Evolutionary conservation across 2,888 invertebrate genomes (phyloP), one percentile per base, ranked within the genome.

Genomic region (Erpobdella octoculata): DNA sequence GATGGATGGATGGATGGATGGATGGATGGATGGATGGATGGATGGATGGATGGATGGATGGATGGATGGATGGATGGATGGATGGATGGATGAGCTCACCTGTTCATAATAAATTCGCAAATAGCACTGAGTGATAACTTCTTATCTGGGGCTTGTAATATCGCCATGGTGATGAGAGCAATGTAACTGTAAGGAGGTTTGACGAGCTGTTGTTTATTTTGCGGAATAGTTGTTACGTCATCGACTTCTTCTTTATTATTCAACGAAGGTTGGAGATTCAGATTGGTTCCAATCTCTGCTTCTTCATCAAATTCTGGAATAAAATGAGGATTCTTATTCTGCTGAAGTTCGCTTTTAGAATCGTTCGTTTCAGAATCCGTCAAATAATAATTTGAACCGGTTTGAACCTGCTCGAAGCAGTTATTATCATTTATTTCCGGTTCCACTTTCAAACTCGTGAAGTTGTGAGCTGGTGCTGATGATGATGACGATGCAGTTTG

Each of bases 111-210:
- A 83, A 97, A 98, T 84, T 98, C 96, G 85, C 97, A 98, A 78
- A 98, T 98, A 70, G 96, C 97, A 82, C 93, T 94, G 15, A 98
- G 86, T 0, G 98, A 98, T 74, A 98, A 86, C 82, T 95, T 93
- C 85, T 95, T 95, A 80, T 95, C 92, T 15, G 81, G 80, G 5
- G 82, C 81, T 81, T 97, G 96, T 1, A 97, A 87, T 73, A 98
- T 97, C 28, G 97, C 92, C 97, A 98, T 98, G 4, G 97, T 96
- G 78, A 98, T 98, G 69, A 98, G 87, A 0, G 97, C 97, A 78
- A 98, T 98, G 86, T 98, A 98, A 0, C 95, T 96, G 84, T 97
- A 98, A 1, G 97, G 96, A n/a, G 98, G 98, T 83, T 98, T 98
- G 76, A 95, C 91, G 75, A 91, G 85, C 77, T 77, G 80, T 38